These are phyloP conservation scores for Papilio xuthus DNA, from an alignment of 1,140 invertebrate species.

Conservation along the genomic window DNA sequence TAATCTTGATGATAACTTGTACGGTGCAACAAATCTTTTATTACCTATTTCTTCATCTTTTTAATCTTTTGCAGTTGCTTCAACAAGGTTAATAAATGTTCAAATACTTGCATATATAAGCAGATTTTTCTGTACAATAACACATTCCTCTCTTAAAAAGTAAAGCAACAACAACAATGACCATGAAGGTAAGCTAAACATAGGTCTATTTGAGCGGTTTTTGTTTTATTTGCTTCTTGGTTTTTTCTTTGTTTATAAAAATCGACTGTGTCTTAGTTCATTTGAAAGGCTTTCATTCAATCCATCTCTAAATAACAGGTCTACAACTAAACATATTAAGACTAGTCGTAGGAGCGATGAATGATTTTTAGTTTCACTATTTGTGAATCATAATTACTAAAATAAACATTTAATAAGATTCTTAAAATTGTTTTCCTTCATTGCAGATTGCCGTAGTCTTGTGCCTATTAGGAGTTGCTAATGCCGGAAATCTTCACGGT, in stretches of 20 bases:
- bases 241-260: background rate
- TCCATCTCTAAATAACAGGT: no score
- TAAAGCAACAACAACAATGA: conserved; percentile 8
- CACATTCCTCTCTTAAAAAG: conserved; percentile 3
- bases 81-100: conserved; percentile 8
- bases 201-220: background rate
- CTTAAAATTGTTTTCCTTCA: background rate
- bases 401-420: background rate
- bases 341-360: no score
- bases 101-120: conserved; percentile 11
- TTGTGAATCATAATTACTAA: no score
- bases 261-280: background rate
- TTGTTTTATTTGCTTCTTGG: background rate
- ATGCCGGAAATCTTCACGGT: conserved; percentile 49
- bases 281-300: background rate
- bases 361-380: no score
- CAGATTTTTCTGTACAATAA: background rate
- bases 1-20: background rate
- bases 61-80: background rate
- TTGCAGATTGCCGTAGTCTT: conserved; percentile 48
- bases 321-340: no score
- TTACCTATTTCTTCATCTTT: conserved; percentile 10
- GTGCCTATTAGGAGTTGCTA: conserved; percentile 47
- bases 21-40: background rate
- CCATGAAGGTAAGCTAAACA: background rate